A percentile compares a stretch with the other conserved stretches of the same genome.
These are phyloP conservation scores for Crenichthys baileyi DNA, from an alignment of 2,797 vertebrate species.

Conservation along the genomic window DNA sequence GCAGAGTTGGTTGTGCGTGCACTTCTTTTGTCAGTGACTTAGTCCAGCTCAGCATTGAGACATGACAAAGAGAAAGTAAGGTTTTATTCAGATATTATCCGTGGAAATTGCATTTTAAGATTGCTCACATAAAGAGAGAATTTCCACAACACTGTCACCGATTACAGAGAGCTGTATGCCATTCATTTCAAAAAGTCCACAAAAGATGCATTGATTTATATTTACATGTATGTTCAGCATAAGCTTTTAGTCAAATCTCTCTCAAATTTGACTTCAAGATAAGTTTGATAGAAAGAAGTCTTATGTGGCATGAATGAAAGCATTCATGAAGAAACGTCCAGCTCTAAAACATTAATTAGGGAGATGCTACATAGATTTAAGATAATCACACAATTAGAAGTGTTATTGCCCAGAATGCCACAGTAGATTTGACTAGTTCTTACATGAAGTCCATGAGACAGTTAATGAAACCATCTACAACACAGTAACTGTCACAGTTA, in stretches of 20 bases:
- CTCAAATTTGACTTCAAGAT: background rate
- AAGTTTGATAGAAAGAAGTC: background rate
- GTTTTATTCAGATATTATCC: no score
- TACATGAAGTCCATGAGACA: background rate
- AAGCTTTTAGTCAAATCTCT: background rate
- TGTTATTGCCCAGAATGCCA: background rate
- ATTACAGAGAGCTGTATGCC: no score
- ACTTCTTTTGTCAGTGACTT: no score
- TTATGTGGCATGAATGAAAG: background rate
- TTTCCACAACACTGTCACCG: no score
- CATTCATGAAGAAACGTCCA: no score
- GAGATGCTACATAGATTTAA: background rate
- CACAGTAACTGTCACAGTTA: background rate
- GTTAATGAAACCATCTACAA: background rate
- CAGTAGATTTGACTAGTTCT: background rate
- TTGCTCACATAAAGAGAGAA: no score
- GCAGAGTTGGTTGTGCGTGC: no score
- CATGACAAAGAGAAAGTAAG: no score
- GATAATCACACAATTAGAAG: background rate
- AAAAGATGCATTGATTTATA: background rate
- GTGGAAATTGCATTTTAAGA: no score
- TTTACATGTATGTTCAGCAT: background rate
- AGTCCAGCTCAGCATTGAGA: no score
- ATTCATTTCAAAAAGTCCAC: background rate
- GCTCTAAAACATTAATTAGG: background rate